Evolutionary conservation across 2,113 vertebrate species (phyloP), one percentile per base, ranked within the genome.

Genomic region (Plecotus auritus): DNA sequence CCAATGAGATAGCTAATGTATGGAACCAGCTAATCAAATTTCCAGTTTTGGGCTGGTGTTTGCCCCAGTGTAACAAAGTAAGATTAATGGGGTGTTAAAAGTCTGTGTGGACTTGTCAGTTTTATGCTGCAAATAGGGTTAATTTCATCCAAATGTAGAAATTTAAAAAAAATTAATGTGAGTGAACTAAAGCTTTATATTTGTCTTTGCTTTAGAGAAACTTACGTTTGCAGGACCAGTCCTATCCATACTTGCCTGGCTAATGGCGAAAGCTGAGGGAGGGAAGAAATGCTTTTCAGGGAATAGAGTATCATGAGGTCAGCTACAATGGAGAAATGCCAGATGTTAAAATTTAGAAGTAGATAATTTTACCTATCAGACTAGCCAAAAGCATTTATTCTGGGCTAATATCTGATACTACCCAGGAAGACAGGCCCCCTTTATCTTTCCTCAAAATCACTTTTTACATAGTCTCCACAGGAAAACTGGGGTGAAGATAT

Each of bases 81-180:
- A 96, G 96, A 98, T 70, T 81, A 91, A 81, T 95, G 95, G 42
- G 13, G 81, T 97, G 91, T 95, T 97, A 97, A 95, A 77, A 98
- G 45, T 96, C 95, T 97, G 70, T 90, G 70, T 69, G 59, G 93
- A 74, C 88, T 92, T 97, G 95, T 96, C 95, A 95, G 90, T 87
- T 95, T 91, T 91, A 76, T 23, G 45, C 81, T 94, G 81, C 80
- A 94, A 96, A 94, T 95, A 97, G 86, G 86, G 94, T 97, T 96
- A 95, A 97, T 97, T 95, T 95, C 69, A 95, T 95, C 95, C 95
- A 95, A 97, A 97, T 95, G 97, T 89, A 94, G 86, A 91, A 95
- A 96, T 85, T 88, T 87, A 4, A n/a, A 97, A 97, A 97, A 95
- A 96, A 92, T 95, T 96, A 97, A 95, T 74, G 85, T 69, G 59